These are phyloP conservation scores for Drosophila truncata DNA, from an alignment of 1,140 invertebrate species.

Conservation along the genomic window DNA sequence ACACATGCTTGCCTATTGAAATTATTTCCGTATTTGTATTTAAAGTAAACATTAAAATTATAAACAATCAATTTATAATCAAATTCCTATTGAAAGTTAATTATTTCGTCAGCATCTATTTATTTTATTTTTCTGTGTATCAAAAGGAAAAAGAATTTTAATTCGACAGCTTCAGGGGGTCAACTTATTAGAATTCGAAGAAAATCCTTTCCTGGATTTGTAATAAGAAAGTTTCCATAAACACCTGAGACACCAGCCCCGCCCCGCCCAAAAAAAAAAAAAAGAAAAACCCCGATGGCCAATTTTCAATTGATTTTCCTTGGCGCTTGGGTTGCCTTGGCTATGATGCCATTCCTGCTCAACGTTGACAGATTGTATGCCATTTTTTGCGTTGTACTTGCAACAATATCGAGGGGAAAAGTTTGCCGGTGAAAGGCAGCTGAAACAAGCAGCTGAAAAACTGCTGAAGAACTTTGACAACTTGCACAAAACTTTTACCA, in stretches of 20 bases:
- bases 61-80: not conserved
- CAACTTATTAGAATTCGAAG: constrained; percentile 1
- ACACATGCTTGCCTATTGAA: too few relatives aligned
- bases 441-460: constrained; percentile 78
- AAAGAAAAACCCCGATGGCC: constrained; percentile 30
- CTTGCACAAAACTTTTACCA: constrained; percentile 68
- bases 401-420: constrained; percentile 75
- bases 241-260: constrained; percentile 66
- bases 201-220: constrained; percentile 52
- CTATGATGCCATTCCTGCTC: constrained; percentile 41
- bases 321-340: constrained; percentile 30
- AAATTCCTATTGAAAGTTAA: too few relatives aligned
- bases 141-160: not conserved
- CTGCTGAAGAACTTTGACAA: constrained; percentile 70
- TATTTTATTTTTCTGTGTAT: not conserved
- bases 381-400: constrained; percentile 77
- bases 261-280: not conserved
- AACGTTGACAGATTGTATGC: constrained; percentile 81
- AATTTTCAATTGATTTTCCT: constrained; percentile 80
- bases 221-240: constrained; percentile 79
- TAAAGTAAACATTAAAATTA: too few relatives aligned
- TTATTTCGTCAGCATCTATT: not conserved
- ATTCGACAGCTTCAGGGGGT: not conserved
- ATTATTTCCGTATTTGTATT: too few relatives aligned
- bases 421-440: constrained; percentile 69